Base-by-base conservation (phyloP, 1,140 invertebrate genomes). In the Stegodyphus mimosarum region DNA sequence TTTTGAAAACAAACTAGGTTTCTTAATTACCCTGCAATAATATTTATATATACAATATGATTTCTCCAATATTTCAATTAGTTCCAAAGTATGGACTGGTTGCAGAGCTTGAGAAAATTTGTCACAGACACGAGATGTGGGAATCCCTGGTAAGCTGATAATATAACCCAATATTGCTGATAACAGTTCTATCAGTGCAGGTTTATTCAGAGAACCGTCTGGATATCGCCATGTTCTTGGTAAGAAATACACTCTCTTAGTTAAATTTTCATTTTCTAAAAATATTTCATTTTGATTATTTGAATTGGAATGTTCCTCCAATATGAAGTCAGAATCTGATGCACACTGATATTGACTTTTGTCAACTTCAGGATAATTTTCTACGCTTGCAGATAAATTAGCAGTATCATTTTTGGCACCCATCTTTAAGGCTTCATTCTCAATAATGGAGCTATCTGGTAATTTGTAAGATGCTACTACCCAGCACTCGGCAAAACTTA, bases 151-250 rank as follows among this genome's bases (percentile, higher is more conserved):
- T 87, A 92, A 90, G 11, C 72, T 75, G 4, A 84, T 75, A 9
- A 84, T 75, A n/a, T 69, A 60, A 60, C 81, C 70, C n/a, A 84
- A 53, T n/a, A 84, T 33, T n/a, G 81, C 70, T 10, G 49, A 67
- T 6, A 84, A 52, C 50, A 84, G 63, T 33, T 60, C 55, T n/a
- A 69, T 55, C 17, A 96, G 90, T 4, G 94, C 92, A 64, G 93
- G 90, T 49, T 93, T 91, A 90, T 96, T 95, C 1, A 96, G 88
- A 1, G 92, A 91, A 1, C 95, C 95, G 89, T 96, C 94, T 6
- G 95, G 92, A 84, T 93, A 92, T 76, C 94, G 93, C 95, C 95
- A 96, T 0, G 94, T 94, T 86, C 93, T 91, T 18, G 86, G 74
- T 9, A 88, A n/a, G 64, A 87, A 88, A 69, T 76, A 51, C 5